Conservation (phyloP, 2,113 vertebrate species). For the Polyodon spathula region DNA sequence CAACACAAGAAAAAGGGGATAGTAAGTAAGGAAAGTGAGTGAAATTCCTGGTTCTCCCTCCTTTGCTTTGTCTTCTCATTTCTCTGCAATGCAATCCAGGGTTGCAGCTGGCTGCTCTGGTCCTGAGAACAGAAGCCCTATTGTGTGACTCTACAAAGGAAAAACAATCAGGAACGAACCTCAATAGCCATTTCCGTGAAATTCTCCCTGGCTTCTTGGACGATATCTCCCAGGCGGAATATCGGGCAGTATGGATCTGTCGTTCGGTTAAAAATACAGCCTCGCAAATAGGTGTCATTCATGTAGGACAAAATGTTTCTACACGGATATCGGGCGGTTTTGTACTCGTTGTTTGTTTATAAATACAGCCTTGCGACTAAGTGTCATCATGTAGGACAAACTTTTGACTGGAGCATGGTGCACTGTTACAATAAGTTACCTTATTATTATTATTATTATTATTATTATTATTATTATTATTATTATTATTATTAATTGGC, state of each 20-base stretch:
- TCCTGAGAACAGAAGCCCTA: background rate
- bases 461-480: background rate
- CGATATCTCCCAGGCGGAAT: constrained; percentile 67
- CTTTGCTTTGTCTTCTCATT: background rate
- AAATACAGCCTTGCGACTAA: no score
- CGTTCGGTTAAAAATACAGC: constrained; percentile 49
- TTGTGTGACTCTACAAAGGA: background rate
- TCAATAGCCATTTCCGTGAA: constrained; percentile 65
- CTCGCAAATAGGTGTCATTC: constrained; percentile 44
- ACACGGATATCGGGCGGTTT: no score
- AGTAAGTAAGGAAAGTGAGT: no score
- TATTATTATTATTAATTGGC: no score
- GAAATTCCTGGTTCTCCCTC: no score
- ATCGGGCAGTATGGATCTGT: constrained; percentile 59
- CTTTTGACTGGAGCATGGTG: no score
- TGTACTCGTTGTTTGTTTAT: no score
- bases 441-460: no score
- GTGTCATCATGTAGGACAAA: no score
- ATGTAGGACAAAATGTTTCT: constrained; percentile 64
- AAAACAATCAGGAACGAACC: constrained; percentile 40
- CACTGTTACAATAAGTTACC: background rate
- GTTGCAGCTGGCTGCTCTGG: no score
- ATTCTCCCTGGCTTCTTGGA: constrained; percentile 57
- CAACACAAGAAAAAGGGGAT: no score
- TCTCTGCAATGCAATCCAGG: background rate